Evolutionary conservation across 2,113 vertebrate genomes (phyloP).

Genomic region (Cynopterus brachyotis): DNA sequence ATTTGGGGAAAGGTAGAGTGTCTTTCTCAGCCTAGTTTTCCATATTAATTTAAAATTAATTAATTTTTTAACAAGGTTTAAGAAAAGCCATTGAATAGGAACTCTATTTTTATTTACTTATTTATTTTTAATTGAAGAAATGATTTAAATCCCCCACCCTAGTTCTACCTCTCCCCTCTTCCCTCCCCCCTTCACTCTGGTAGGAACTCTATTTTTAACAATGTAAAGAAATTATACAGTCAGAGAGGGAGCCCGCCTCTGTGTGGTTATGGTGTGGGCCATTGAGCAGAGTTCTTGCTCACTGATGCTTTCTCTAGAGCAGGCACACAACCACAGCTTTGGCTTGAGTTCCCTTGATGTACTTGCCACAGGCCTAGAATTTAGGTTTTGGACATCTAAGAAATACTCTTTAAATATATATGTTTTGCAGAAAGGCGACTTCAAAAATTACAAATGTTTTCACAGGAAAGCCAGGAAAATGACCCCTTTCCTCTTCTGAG

Average conservation of each 20-base stretch:
- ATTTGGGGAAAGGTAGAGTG: neutral
- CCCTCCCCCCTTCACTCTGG: no score
- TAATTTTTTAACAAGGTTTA: neutral
- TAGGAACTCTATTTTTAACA: neutral
- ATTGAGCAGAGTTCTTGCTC: neutral
- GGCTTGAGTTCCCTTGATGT: slow-evolving; percentile 6
- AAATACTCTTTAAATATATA: slow-evolving; percentile 40
- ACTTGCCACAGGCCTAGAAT: slow-evolving; percentile 35
- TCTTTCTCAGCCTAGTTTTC: neutral
- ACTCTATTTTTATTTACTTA: neutral
- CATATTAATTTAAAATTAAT: neutral
- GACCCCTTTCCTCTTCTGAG: slow-evolving; percentile 57
- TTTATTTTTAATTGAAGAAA: no score
- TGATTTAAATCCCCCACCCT: no score
- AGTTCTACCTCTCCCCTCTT: no score
- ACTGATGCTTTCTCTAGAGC: neutral
- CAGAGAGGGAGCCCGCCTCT: neutral
- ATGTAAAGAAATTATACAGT: neutral
- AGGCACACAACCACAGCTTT: neutral
- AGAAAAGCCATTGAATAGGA: neutral
- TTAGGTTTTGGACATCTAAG: slow-evolving; percentile 41
- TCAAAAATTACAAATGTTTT: slow-evolving; percentile 58
- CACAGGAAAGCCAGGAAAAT: slow-evolving; percentile 48
- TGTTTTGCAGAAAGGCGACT: slow-evolving; percentile 46
- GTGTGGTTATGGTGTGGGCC: neutral